Evolutionary conservation across 1,140 invertebrate genomes (phyloP).

Genomic region (Heliconius hermathena): DNA sequence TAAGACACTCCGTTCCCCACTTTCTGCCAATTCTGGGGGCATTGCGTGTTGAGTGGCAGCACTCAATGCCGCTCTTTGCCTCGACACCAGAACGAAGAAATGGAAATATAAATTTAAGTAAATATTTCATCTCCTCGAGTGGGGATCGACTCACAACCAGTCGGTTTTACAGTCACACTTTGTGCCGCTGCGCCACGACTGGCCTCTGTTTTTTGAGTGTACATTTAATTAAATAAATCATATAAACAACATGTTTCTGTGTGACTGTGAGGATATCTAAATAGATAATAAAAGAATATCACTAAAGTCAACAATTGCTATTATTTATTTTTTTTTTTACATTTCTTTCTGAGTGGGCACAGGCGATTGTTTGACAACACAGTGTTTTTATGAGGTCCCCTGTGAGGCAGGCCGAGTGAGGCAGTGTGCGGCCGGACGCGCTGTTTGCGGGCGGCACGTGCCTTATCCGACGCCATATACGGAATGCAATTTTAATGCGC

Average conservation of each 20-base stretch:
- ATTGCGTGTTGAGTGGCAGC: no score
- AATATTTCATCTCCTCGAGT: no score
- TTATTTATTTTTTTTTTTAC: slow-evolving; percentile 9
- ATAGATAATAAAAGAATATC: not conserved
- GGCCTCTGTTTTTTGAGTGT: not conserved
- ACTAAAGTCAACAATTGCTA: slow-evolving; percentile 1
- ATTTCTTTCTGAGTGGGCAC: slow-evolving; percentile 14
- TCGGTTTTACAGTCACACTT: no score
- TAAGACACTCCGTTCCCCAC: no score
- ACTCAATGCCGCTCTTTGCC: no score
- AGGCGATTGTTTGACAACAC: slow-evolving; percentile 38
- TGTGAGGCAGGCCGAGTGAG: slow-evolving; percentile 25
- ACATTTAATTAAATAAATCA: not conserved
- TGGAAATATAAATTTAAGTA: no score
- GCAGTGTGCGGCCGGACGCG: slow-evolving; percentile 29
- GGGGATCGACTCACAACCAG: no score
- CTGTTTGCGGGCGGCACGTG: slow-evolving; percentile 66
- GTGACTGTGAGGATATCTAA: not conserved
- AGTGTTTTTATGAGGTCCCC: slow-evolving; percentile 14
- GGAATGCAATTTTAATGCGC: slow-evolving; percentile 70
- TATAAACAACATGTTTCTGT: not conserved
- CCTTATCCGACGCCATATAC: slow-evolving; percentile 69
- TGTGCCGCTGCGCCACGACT: no score
- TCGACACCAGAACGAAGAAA: no score
- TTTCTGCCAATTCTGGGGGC: no score